These are phyloP conservation scores for Hydrozoanthus tunicans DNA, from an alignment of 64 coral and sea anemone species.

Conservation along the genomic window DNA sequence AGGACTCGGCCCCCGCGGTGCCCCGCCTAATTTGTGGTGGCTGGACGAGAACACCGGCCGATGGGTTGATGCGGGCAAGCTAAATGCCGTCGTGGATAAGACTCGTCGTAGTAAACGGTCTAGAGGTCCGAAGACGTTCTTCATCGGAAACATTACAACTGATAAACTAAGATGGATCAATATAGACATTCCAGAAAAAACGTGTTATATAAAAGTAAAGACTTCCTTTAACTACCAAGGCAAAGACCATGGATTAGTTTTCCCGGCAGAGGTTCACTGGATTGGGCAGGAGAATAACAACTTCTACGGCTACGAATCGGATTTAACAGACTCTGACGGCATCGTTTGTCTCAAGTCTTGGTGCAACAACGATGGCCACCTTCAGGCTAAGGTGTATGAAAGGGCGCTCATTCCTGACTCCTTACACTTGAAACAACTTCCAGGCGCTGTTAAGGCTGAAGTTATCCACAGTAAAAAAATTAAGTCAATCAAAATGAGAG, in stretches of 20 bases:
- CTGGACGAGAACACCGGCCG: conserved; percentile 51
- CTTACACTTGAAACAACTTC: background rate
- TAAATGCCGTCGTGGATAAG: conserved; percentile 14
- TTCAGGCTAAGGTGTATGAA: background rate
- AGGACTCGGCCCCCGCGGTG: background rate
- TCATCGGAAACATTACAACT: conserved; percentile 57
- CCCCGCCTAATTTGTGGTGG: conserved; percentile 44
- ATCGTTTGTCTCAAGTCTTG: conserved; percentile 31
- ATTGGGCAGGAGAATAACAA: conserved; percentile 43
- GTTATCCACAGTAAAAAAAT: background rate
- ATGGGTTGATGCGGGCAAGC: conserved; percentile 58
- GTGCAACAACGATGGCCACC: conserved; percentile 27
- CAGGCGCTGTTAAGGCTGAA: background rate
- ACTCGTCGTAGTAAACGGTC: conserved; percentile 28
- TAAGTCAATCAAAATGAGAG: conserved; percentile 30
- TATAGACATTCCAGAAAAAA: conserved; percentile 10
- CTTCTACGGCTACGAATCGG: conserved; percentile 34
- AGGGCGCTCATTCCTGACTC: conserved; percentile 24
- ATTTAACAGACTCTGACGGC: conserved; percentile 19
- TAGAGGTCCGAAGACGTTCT: conserved; percentile 32
- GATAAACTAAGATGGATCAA: conserved; percentile 52
- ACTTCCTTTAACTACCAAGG: background rate
- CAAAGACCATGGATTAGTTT: background rate
- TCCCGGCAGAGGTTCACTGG: background rate
- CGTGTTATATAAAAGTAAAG: conserved; percentile 47